phyloP scores from a whole-genome alignment of 2,888 invertebrate genomes.

The Parnassius apollo region DNA sequence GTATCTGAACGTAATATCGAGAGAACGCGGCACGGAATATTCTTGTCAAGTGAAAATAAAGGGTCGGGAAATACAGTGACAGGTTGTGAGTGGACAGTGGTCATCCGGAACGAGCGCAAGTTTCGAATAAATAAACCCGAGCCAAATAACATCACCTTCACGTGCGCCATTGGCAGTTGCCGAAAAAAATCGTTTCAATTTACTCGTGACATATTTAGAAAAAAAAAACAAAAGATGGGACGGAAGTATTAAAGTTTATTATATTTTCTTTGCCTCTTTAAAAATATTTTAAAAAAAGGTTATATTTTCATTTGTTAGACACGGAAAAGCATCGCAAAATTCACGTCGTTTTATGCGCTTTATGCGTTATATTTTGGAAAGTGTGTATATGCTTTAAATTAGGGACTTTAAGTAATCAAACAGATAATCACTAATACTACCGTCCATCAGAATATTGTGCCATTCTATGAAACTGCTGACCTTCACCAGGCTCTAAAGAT shows the following conservation, averaged over 20 bases:
- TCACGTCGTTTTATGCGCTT: too few species aligned
- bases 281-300: too few species aligned
- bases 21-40: conserved; percentile 70
- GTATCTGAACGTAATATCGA: conserved; percentile 78
- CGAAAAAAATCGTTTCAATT: conserved; percentile 41
- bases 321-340: too few species aligned
- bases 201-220: conserved; percentile 50
- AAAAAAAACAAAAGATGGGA: conserved; percentile 4
- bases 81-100: conserved; percentile 76
- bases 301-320: too few species aligned
- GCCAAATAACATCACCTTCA: conserved; percentile 70
- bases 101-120: conserved; percentile 66
- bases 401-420: too few species aligned
- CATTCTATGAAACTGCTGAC: too few species aligned
- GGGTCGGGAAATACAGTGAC: conserved; percentile 77
- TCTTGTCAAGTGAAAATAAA: conserved; percentile 80
- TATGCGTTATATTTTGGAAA: too few species aligned
- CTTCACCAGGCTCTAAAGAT: too few species aligned
- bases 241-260: background rate
- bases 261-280: too few species aligned
- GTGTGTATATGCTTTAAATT: too few species aligned
- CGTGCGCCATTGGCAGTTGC: conserved; percentile 54
- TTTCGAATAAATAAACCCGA: conserved; percentile 75
- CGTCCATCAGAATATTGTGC: too few species aligned
- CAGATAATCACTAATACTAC: too few species aligned